phyloP scores from a whole-genome alignment of 2,797 vertebrate genomes.

The Odontamblyopus rebecca region DNA sequence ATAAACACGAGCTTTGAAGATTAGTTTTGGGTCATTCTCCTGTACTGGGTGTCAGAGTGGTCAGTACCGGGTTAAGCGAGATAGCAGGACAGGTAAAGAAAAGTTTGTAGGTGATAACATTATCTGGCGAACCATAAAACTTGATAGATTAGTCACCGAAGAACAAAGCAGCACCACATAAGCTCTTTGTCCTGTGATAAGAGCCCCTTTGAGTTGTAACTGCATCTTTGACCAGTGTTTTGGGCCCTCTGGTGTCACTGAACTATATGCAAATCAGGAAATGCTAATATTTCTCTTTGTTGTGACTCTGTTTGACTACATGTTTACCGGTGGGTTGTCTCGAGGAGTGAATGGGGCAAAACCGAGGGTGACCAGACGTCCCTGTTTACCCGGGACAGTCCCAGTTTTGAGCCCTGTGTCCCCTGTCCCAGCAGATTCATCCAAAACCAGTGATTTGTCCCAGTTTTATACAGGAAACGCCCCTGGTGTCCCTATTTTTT shows the following conservation, averaged over 20 bases:
- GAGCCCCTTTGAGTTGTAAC: slow-evolving; percentile 53
- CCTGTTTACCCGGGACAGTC: too few relatives aligned
- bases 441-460: too few relatives aligned
- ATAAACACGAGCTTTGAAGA: slow-evolving; percentile 11
- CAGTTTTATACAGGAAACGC: too few relatives aligned
- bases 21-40: not conserved
- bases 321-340: slow-evolving; percentile 14
- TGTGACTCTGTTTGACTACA: slow-evolving; percentile 32
- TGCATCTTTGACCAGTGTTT: slow-evolving; percentile 56
- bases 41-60: not conserved
- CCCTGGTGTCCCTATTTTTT: too few relatives aligned
- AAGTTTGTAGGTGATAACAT: slow-evolving; percentile 63
- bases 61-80: slow-evolving; percentile 42
- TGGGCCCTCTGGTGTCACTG: slow-evolving; percentile 45
- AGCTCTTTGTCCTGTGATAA: slow-evolving; percentile 59
- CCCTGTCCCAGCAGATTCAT: too few relatives aligned
- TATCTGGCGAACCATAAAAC: slow-evolving; percentile 70
- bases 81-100: slow-evolving; percentile 44
- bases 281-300: slow-evolving; percentile 31
- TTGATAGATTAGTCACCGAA: slow-evolving; percentile 67
- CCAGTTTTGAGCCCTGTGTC: too few relatives aligned
- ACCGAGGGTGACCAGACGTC: too few relatives aligned
- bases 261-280: slow-evolving; percentile 69
- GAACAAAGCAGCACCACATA: slow-evolving; percentile 65
- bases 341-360: slow-evolving; percentile 13